Conservation (phyloP, 2,888 invertebrate genomes). For the Deilephila porcellus region DNA sequence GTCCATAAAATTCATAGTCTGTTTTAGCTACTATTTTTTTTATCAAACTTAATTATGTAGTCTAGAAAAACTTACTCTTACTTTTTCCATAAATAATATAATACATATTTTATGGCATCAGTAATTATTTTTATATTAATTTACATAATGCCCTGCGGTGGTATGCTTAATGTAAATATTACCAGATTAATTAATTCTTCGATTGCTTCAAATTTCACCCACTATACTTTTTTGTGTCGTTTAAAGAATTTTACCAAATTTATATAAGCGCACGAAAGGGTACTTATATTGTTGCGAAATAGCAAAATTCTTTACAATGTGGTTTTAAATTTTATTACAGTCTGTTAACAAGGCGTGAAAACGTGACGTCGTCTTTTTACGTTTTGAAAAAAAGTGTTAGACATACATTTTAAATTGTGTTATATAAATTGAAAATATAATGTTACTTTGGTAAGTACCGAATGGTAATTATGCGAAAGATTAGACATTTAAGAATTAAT, state of each 20-base stretch:
- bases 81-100: no score
- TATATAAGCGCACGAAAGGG: slow-evolving; percentile 62
- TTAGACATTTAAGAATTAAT: slow-evolving; percentile 30
- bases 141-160: not conserved
- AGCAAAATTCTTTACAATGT: slow-evolving; percentile 58
- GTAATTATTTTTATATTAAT: not conserved
- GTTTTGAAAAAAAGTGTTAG: not conserved
- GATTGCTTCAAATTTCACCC: not conserved
- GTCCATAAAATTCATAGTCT: no score
- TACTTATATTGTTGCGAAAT: slow-evolving; percentile 59
- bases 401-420: slow-evolving; percentile 4
- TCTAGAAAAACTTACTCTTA: no score
- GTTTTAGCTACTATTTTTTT: no score
- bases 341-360: slow-evolving; percentile 28
- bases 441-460: not conserved
- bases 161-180: not conserved
- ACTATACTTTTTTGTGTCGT: slow-evolving; percentile 10
- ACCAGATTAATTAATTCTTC: not conserved
- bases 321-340: slow-evolving; percentile 52
- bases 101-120: no score
- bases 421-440: not conserved
- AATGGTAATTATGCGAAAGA: slow-evolving; percentile 40
- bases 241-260: slow-evolving; percentile 56
- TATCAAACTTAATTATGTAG: no score
- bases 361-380: slow-evolving; percentile 9